phyloP scores from a whole-genome alignment of 1,140 invertebrate species.

The Temnothorax nylanderi region DNA sequence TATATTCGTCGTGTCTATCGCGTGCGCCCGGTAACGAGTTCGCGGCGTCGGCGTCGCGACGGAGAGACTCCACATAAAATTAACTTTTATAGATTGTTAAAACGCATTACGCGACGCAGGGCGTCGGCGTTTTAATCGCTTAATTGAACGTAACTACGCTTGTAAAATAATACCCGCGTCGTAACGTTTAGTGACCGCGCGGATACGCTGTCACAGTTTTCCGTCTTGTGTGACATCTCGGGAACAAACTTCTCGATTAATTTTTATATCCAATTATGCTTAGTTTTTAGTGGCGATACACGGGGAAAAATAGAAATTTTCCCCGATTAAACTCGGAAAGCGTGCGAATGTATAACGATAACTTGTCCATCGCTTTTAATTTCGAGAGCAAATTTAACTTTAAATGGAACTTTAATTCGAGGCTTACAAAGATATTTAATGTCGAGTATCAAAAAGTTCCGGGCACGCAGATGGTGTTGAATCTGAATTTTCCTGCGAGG shows the following conservation, averaged over 20 bases:
- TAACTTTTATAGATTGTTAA: conserved; percentile 51
- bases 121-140: conserved; percentile 36
- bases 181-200: not conserved
- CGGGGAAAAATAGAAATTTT: not conserved
- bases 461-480: conserved; percentile 41
- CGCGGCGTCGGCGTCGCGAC: not conserved
- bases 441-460: conserved; percentile 51
- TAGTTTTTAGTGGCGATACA: not conserved
- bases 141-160: conserved; percentile 63
- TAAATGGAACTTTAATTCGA: conserved; percentile 32
- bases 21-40: conserved; percentile 4
- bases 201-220: not conserved
- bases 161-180: conserved; percentile 32
- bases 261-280: not conserved
- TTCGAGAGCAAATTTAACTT: conserved; percentile 14
- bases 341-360: not conserved
- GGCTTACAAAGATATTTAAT: conserved; percentile 54
- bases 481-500: conserved; percentile 46
- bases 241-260: not conserved
- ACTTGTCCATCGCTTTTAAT: conserved; percentile 47
- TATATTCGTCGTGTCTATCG: not conserved
- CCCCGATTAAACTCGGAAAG: not conserved
- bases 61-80: not conserved
- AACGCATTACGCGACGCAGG: conserved; percentile 15
- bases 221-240: not conserved